Evolutionary conservation across 2,888 invertebrate genomes (phyloP).

Genomic region (Incurvaria masculella): DNA sequence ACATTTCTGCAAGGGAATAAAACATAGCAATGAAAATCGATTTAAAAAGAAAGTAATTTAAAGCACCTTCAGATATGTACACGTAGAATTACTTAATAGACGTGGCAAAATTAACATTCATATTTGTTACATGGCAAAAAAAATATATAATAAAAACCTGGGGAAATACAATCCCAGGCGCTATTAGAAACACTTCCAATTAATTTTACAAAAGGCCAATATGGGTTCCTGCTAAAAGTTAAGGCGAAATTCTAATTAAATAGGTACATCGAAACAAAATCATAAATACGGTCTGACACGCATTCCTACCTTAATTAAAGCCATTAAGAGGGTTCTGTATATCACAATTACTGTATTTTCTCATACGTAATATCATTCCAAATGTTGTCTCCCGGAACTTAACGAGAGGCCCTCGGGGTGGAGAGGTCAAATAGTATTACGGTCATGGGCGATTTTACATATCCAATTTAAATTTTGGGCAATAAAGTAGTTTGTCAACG

Average conservation of each 20-base stretch:
- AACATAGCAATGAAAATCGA: too few relatives aligned
- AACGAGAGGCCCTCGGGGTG: not conserved
- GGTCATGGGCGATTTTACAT: slow-evolving; percentile 49
- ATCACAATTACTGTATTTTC: slow-evolving; percentile 43
- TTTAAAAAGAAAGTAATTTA: too few relatives aligned
- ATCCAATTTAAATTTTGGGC: slow-evolving; percentile 55
- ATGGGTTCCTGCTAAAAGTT: not conserved
- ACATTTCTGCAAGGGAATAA: too few relatives aligned
- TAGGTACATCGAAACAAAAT: slow-evolving; percentile 51
- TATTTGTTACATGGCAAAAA: too few relatives aligned
- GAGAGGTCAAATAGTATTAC: slow-evolving; percentile 51
- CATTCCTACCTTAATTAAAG: slow-evolving; percentile 53
- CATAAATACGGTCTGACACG: slow-evolving; percentile 45
- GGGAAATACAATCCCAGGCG: too few relatives aligned
- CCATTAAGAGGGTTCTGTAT: slow-evolving; percentile 45
- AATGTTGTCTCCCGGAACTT: slow-evolving; percentile 1
- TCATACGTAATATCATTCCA: slow-evolving; percentile 22
- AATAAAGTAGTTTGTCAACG: slow-evolving; percentile 49
- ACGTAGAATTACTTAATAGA: too few relatives aligned
- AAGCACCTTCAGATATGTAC: too few relatives aligned
- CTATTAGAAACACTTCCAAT: too few relatives aligned
- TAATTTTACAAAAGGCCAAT: too few relatives aligned
- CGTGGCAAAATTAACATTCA: too few relatives aligned
- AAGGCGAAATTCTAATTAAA: slow-evolving; percentile 46
- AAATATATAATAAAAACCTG: too few relatives aligned